These are phyloP conservation scores for Synanthedon myopaeformis DNA, from an alignment of 2,888 invertebrate genomes.

Conservation along the genomic window DNA sequence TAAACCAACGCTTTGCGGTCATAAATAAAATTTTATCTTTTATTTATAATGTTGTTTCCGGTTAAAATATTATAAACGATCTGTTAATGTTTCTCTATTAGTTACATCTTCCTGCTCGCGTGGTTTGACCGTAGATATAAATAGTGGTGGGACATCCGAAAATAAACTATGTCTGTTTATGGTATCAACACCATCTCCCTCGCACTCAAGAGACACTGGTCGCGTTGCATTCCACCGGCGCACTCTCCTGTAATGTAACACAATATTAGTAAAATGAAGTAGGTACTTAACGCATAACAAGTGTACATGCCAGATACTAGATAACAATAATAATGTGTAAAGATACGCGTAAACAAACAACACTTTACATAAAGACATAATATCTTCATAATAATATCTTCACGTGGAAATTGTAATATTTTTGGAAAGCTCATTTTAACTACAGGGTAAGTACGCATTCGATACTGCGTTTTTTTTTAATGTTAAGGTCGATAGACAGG, in stretches of 20 bases:
- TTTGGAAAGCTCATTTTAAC: too few species aligned
- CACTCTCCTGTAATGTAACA: conserved; percentile 7
- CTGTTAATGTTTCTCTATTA: conserved; percentile 54
- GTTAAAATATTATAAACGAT: conserved; percentile 37
- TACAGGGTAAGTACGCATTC: too few species aligned
- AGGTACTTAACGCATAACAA: not conserved
- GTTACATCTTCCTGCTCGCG: conserved; percentile 54
- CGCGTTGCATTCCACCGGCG: conserved; percentile 14
- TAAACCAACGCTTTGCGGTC: conserved; percentile 12
- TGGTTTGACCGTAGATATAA: conserved; percentile 29
- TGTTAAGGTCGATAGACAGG: too few species aligned
- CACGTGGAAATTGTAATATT: too few species aligned
- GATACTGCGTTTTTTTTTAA: too few species aligned
- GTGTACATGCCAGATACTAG: not conserved
- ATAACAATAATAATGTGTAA: not conserved
- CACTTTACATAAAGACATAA: too few species aligned
- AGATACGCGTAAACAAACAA: not conserved
- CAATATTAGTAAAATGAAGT: not conserved
- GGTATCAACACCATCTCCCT: conserved; percentile 21
- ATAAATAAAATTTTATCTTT: conserved; percentile 26
- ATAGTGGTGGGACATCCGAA: conserved; percentile 40
- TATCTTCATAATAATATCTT: too few species aligned
- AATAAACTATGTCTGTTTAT: conserved; percentile 52
- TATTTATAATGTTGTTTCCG: conserved; percentile 39
- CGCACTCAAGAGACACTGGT: conserved; percentile 8